phyloP scores from a whole-genome alignment of 2,113 vertebrate species.

The Equus przewalskii region DNA sequence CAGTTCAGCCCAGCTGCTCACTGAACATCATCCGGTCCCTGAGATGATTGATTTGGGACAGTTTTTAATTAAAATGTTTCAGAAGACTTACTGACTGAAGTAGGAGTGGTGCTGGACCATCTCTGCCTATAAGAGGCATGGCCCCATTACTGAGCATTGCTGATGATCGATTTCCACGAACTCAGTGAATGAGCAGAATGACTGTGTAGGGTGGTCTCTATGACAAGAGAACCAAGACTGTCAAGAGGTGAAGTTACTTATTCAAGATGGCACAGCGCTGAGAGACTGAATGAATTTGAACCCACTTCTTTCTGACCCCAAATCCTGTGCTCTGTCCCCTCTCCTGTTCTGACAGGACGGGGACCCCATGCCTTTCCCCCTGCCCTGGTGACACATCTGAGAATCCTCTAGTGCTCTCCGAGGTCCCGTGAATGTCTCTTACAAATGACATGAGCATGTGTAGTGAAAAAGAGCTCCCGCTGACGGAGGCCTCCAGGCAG shows the following conservation, averaged over 20 bases:
- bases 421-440: background rate
- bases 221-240: background rate
- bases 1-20: background rate
- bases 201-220: background rate
- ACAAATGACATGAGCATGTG: accelerated
- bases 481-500: background rate
- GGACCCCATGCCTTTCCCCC: too few species aligned
- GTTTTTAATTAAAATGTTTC: background rate
- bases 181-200: background rate
- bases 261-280: accelerated
- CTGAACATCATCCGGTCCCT: background rate
- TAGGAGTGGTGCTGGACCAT: accelerated
- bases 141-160: background rate
- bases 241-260: background rate
- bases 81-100: background rate
- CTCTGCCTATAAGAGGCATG: background rate
- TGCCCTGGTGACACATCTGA: accelerated
- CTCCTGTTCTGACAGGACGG: background rate
- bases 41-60: background rate
- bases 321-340: background rate
- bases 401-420: background rate
- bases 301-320: background rate
- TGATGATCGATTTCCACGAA: accelerated
- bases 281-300: too few species aligned
- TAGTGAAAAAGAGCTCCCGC: background rate